Evolutionary conservation across 2,888 invertebrate genomes (phyloP).

Genomic region (Amphimallon solstitiale): DNA sequence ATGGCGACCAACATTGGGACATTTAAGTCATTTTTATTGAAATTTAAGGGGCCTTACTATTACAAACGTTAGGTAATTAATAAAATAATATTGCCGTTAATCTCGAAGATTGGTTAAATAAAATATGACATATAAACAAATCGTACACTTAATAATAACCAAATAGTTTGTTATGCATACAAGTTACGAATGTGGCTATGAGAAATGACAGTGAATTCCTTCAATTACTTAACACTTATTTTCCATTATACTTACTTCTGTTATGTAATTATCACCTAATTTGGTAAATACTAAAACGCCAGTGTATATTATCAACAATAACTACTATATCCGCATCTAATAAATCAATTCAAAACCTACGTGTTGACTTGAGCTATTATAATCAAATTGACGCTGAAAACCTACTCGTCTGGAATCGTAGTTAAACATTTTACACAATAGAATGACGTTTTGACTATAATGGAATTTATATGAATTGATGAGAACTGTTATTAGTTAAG

Average conservation of each 20-base stretch:
- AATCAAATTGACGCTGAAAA: background rate
- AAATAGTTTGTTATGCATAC: background rate
- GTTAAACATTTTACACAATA: background rate
- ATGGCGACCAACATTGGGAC: no score
- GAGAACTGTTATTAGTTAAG: no score
- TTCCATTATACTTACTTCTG: background rate
- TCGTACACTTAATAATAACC: no score
- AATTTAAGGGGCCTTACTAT: no score
- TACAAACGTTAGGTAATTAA: no score
- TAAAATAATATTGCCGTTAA: no score
- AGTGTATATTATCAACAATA: background rate
- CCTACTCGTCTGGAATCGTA: conserved; percentile 7
- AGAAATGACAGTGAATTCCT: conserved; percentile 12
- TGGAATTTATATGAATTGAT: background rate
- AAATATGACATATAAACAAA: no score
- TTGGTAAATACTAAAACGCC: background rate
- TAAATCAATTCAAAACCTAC: background rate
- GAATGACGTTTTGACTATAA: background rate
- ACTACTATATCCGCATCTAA: conserved; percentile 3
- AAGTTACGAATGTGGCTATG: background rate
- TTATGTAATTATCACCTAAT: background rate
- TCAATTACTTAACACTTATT: conserved; percentile 16
- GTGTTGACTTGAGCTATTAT: background rate
- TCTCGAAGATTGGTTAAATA: no score
- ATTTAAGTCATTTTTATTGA: no score